phyloP scores from a whole-genome alignment of 2,888 invertebrate species.

The Vanessa cardui region DNA sequence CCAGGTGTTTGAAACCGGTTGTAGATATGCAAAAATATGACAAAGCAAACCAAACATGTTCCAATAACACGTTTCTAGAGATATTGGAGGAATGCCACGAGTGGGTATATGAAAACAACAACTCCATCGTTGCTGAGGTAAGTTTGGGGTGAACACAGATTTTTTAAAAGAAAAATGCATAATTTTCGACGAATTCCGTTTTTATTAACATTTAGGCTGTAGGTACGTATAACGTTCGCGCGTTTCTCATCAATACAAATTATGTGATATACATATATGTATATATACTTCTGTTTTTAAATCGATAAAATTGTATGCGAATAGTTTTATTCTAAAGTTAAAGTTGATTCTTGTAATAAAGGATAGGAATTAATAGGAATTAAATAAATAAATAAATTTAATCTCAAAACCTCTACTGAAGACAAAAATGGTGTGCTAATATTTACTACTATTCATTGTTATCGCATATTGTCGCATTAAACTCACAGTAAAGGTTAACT shows the following conservation, averaged over 20 bases:
- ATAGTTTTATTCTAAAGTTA: background rate
- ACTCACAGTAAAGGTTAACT: too few species aligned
- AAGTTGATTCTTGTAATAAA: too few species aligned
- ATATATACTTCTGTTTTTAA: background rate
- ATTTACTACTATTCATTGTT: too few species aligned
- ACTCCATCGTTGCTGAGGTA: constrained; percentile 67
- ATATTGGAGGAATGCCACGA: constrained; percentile 59
- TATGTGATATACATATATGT: background rate
- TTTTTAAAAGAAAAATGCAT: background rate
- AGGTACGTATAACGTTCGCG: background rate
- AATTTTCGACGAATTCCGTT: background rate
- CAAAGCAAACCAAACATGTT: constrained; percentile 53
- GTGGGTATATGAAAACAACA: constrained; percentile 65
- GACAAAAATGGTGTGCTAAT: too few species aligned
- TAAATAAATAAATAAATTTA: too few species aligned
- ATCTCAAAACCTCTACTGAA: too few species aligned
- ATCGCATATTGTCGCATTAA: too few species aligned
- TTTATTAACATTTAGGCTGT: background rate
- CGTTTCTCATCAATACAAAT: background rate
- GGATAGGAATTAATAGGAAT: too few species aligned
- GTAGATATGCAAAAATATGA: constrained; percentile 47
- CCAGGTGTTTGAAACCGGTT: constrained; percentile 59
- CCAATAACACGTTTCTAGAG: constrained; percentile 53
- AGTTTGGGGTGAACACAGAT: constrained; percentile 28
- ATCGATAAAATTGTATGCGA: background rate